Base-by-base conservation (phyloP, 2,113 vertebrate species). In the human region DNA sequence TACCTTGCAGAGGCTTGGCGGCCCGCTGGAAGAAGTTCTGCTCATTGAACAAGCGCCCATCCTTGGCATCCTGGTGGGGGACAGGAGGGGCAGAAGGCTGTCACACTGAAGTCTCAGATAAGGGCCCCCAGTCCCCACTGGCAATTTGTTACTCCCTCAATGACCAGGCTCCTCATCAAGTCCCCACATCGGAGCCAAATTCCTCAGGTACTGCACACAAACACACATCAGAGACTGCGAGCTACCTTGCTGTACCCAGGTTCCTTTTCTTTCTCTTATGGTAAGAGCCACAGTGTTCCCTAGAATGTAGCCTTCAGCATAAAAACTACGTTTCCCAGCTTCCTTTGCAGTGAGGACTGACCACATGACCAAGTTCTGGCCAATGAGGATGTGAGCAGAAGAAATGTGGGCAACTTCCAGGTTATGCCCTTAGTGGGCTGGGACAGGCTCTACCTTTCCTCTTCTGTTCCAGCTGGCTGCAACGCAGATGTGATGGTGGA, bases 11-110 rank as follows among this genome's bases (percentile, higher is more conserved):
- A 81, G 96, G 93, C 45, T 98, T 98, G 92, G 98, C 98, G 14
- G 99, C 99, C 98, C 99, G 98, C 98, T 99, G 99, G 78, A 99
- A 98, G 88, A 99, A 99, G 98, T 99, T 99, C 98, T 99, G 99
- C 97, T 99, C 99, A 2, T 99, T 99, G 98, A 99, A 99, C 88
- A 99, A 98, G 92, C 98, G 99, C 27, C 99, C 99, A 57, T 99
- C 99, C 98, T 99, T 99, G 76, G 98, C 98, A 94, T 99, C 99
- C 99, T 99, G 82, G 72, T n/a, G 35, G 61, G 68, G 95, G 64
- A 84, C n/a, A 91, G 87, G 2, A 85, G 57, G 40, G 72, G 50
- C 35, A 93, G 50, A 70, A 50, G 91, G 32, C 2, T 90, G 50
- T 2, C 0, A 97, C 22, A 64, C 40, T 40, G 7, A 30, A 30